Evolutionary conservation across 2,113 vertebrate genomes (phyloP).

Genomic region (Oophaga pumilio): DNA sequence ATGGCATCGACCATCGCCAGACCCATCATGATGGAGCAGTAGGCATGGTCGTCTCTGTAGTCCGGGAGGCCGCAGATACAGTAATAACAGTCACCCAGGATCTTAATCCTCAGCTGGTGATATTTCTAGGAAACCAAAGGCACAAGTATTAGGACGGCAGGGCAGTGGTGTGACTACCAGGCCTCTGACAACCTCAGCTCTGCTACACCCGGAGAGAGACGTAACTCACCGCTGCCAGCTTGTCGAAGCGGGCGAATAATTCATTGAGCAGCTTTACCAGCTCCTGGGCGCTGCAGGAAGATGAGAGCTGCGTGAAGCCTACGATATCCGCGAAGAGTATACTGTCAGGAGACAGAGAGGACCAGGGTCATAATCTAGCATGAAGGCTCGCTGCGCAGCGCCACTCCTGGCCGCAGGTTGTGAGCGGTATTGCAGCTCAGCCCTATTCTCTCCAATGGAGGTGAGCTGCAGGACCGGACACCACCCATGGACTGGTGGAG

Average conservation of each 20-base stretch:
- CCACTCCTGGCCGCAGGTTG: neutral
- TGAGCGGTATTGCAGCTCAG: neutral
- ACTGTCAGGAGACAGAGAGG: constrained; percentile 67
- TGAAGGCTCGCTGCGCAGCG: neutral
- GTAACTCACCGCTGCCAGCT: constrained; percentile 85
- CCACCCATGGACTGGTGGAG: neutral
- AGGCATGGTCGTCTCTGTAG: constrained; percentile 89
- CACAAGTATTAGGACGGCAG: neutral
- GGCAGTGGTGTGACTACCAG: neutral
- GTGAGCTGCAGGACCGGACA: neutral
- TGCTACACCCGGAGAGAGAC: neutral
- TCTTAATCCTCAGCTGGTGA: constrained; percentile 93
- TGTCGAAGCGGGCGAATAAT: constrained; percentile 92
- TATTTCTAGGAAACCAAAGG: constrained; percentile 74
- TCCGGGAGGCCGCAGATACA: constrained; percentile 94
- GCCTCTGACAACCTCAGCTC: neutral
- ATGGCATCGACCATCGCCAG: constrained; percentile 94
- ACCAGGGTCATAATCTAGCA: neutral
- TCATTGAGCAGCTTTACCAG: constrained; percentile 94
- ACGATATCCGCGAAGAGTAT: constrained; percentile 97
- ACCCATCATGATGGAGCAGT: constrained; percentile 93
- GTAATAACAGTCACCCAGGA: constrained; percentile 95
- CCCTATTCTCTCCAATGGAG: neutral
- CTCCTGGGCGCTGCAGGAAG: constrained; percentile 89
- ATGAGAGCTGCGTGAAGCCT: constrained; percentile 94